phyloP scores from a whole-genome alignment of 2,113 vertebrate genomes.

The Zeus faber region DNA sequence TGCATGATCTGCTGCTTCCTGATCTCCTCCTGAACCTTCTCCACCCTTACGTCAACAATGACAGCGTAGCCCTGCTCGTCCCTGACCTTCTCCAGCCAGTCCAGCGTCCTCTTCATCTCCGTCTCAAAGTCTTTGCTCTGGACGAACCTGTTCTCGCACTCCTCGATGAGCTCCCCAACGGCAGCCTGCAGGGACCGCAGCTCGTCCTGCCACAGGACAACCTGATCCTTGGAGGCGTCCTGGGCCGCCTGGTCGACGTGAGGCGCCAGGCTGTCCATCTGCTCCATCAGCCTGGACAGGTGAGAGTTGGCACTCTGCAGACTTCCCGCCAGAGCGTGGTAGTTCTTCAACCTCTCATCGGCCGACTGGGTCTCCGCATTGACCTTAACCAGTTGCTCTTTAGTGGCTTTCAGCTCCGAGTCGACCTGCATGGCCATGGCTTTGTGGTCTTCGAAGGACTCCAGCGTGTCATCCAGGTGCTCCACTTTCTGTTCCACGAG shows the following conservation, averaged over 20 bases:
- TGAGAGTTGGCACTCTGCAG: conserved; percentile 85
- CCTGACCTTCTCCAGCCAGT: conserved; percentile 87
- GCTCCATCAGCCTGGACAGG: conserved; percentile 82
- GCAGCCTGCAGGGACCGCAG: conserved; percentile 80
- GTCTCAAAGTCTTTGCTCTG: conserved; percentile 92
- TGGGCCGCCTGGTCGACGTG: conserved; percentile 80
- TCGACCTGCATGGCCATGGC: conserved; percentile 83
- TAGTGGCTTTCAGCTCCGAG: conserved; percentile 78
- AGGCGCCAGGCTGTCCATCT: conserved; percentile 83
- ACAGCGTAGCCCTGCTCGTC: conserved; percentile 79
- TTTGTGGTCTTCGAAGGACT: conserved; percentile 82
- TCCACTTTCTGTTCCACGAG: conserved; percentile 81
- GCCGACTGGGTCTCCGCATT: conserved; percentile 87
- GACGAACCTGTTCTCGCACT: conserved; percentile 85
- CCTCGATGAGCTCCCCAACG: conserved; percentile 80
- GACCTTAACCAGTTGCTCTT: conserved; percentile 79
- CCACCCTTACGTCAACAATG: conserved; percentile 83
- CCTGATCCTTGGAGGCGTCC: conserved; percentile 76
- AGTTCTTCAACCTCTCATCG: conserved; percentile 90
- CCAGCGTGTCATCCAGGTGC: conserved; percentile 81
- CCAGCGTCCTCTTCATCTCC: conserved; percentile 85
- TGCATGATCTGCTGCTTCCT: conserved; percentile 92
- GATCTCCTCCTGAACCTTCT: conserved; percentile 93
- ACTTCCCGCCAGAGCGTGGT: conserved; percentile 85
- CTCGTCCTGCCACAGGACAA: conserved; percentile 87